Evolutionary conservation across 1,140 invertebrate genomes (phyloP), one percentile per base, ranked within the genome.

Genomic region (Apolygus lucorum): DNA sequence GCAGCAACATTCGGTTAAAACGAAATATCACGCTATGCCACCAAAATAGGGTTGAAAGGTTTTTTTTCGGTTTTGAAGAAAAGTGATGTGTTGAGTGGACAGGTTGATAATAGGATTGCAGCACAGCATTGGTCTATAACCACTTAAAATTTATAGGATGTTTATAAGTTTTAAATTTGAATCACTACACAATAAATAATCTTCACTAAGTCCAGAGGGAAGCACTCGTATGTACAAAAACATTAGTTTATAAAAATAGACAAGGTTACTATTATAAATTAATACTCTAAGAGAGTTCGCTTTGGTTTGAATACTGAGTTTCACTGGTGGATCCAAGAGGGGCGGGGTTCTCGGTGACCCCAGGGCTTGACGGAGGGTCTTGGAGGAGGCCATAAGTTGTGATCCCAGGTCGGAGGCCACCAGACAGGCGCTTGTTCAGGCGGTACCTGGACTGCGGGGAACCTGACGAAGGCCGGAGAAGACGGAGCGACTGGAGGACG

Each of bases 121-220:
- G n/a, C n/a, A n/a, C n/a, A n/a, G n/a, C n/a, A n/a, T n/a, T n/a
- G n/a, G n/a, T n/a, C n/a, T n/a, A n/a, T n/a, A n/a, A n/a, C n/a
- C n/a, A n/a, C n/a, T n/a, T n/a, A n/a, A n/a, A n/a, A n/a, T n/a
- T n/a, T n/a, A n/a, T n/a, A n/a, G n/a, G n/a, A n/a, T n/a, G n/a
- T n/a, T n/a, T n/a, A n/a, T n/a, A n/a, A n/a, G n/a, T n/a, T n/a
- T n/a, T n/a, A n/a, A n/a, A n/a, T n/a, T n/a, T n/a, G n/a, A n/a
- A n/a, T n/a, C n/a, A 49, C 34, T 49, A 49, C 34, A 49, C 34
- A 49, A 49, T 49, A 49, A 49, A 49, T 49, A 49, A 49, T 49
- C 8, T 49, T 17, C 17, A 8, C 34, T 49, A 49, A 49, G 34
- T 49, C 34, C 34, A 11, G 34, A 49, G 34, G 34, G 34, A 49